These are phyloP conservation scores for Halotydeus destructor DNA, from an alignment of 1,140 invertebrate genomes.

Conservation along the genomic window DNA sequence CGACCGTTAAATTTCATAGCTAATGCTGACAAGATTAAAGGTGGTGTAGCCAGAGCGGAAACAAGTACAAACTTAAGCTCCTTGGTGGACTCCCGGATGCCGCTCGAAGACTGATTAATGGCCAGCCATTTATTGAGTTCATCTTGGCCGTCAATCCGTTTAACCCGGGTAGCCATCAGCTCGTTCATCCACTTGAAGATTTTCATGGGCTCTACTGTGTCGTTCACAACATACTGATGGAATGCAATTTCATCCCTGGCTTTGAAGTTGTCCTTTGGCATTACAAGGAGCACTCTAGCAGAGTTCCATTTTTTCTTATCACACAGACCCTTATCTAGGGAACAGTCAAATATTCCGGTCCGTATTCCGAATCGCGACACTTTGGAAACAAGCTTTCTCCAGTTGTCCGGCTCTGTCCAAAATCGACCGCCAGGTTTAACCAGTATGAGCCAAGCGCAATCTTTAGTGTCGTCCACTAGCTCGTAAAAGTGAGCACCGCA, in stretches of 20 bases:
- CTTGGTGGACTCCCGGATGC: constrained; percentile 13
- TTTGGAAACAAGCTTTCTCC: constrained; percentile 26
- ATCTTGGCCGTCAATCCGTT: constrained; percentile 20
- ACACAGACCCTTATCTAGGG: constrained; percentile 28
- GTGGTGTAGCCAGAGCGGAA: constrained; percentile 24
- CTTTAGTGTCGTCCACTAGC: constrained; percentile 34
- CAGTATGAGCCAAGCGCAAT: constrained; percentile 34
- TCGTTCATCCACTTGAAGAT: constrained; percentile 29
- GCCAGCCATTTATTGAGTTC: constrained; percentile 22
- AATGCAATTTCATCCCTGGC: constrained; percentile 31
- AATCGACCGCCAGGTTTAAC: constrained; percentile 20
- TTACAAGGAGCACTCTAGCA: constrained; percentile 27
- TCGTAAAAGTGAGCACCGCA: constrained; percentile 30
- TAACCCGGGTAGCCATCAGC: constrained; percentile 26
- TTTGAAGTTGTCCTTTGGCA: constrained; percentile 26
- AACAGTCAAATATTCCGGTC: constrained; percentile 30
- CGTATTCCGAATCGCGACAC: constrained; percentile 29
- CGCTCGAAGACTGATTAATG: constrained; percentile 15
- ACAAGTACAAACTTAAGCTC: constrained; percentile 27
- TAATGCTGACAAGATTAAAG: constrained; percentile 31
- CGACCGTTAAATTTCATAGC: constrained; percentile 33
- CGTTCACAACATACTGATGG: constrained; percentile 22
- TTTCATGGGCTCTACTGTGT: constrained; percentile 20
- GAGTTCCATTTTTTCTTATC: constrained; percentile 27
- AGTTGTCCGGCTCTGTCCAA: constrained; percentile 23